phyloP scores from a whole-genome alignment of 2,113 vertebrate species.

The Capreolus pygargus region DNA sequence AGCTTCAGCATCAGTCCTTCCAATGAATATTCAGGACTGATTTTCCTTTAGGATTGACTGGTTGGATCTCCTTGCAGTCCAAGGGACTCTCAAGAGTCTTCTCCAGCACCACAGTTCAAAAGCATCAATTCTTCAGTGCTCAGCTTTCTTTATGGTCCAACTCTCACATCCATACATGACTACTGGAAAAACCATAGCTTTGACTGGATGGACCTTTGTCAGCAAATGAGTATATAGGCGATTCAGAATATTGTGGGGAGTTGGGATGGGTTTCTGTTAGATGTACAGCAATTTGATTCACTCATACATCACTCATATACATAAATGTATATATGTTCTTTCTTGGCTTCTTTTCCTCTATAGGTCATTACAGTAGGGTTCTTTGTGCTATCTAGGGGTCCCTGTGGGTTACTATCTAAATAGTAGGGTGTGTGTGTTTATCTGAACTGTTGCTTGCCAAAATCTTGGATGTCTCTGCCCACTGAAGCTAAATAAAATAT shows the following conservation, averaged over 20 bases:
- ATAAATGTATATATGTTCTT: not conserved
- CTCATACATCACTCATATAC: not conserved
- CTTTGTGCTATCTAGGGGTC: not conserved
- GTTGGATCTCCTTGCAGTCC: not conserved
- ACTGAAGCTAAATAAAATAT: not conserved
- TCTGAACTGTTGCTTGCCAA: not conserved
- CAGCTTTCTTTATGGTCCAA: not conserved
- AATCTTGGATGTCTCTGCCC: not conserved
- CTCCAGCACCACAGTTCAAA: not conserved
- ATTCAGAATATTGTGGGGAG: not conserved
- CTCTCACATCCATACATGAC: not conserved
- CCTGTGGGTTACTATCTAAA: not conserved
- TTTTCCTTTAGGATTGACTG: not conserved
- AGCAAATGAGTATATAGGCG: not conserved
- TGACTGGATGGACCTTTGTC: not conserved
- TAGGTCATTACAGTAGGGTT: not conserved
- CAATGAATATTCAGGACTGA: not conserved
- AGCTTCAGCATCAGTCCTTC: not conserved
- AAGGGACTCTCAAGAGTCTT: not conserved
- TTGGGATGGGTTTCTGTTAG: not conserved
- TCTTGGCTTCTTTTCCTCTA: not conserved
- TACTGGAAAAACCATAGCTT: not conserved
- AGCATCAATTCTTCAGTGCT: not conserved
- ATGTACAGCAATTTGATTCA: not conserved
- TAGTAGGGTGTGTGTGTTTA: not conserved